A percentile compares a stretch with the other conserved stretches of the same genome.
Evolutionary conservation across 1,140 invertebrate species (phyloP).

Genomic region (Penaeus chinensis): DNA sequence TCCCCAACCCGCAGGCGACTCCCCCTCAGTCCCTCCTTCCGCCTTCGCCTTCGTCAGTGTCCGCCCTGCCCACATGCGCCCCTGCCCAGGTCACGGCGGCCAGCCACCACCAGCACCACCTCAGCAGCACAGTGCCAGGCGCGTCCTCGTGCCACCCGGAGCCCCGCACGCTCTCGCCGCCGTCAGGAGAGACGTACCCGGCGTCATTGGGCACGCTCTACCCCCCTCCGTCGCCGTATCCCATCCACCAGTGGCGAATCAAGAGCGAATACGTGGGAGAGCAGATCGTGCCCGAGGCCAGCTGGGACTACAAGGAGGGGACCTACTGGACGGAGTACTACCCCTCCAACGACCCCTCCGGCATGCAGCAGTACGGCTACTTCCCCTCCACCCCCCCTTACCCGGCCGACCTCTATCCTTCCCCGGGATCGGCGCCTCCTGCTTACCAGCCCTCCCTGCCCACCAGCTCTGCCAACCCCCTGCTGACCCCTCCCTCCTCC

Average conservation of each 20-base stretch:
- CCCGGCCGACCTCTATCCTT: constrained; percentile 26
- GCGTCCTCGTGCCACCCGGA: not conserved
- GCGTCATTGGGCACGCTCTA: not conserved
- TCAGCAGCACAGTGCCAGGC: not conserved
- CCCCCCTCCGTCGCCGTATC: not conserved
- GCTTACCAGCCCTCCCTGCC: constrained; percentile 14
- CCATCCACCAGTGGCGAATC: constrained; percentile 1
- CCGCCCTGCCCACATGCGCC: too few species aligned
- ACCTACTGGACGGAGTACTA: constrained; percentile 30
- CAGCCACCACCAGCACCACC: not conserved
- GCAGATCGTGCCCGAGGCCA: constrained; percentile 26
- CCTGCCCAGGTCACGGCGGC: not conserved
- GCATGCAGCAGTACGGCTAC: constrained; percentile 16
- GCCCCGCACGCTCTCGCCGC: constrained; percentile 13
- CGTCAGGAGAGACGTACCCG: constrained; percentile 28
- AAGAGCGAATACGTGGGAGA: constrained; percentile 30
- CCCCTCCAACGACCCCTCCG: not conserved
- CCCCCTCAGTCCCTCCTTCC: too few species aligned
- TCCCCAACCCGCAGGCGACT: too few species aligned
- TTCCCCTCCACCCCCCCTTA: constrained; percentile 38
- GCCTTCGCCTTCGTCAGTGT: too few species aligned
- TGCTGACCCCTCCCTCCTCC: constrained; percentile 40
- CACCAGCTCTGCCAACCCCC: constrained; percentile 14
- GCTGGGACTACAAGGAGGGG: constrained; percentile 32
- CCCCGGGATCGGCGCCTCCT: constrained; percentile 1